A percentile compares a stretch with the other conserved stretches of the same genome.
phyloP scores from a whole-genome alignment of 2,888 invertebrate species.

The Griposia aprilina region DNA sequence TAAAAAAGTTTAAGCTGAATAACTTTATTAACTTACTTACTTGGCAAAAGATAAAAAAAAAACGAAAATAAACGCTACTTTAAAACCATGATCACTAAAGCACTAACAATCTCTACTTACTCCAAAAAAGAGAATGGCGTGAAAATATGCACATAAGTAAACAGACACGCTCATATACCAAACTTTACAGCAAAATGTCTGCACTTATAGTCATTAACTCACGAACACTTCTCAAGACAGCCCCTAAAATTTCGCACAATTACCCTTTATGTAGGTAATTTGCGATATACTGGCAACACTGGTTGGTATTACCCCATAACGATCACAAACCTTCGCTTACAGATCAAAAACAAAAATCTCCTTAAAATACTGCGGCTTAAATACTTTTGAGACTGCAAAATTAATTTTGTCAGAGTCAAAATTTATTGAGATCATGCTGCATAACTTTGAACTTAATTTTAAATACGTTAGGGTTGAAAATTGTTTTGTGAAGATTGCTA shows the following conservation, averaged over 20 bases:
- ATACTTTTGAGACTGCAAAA: slow-evolving; percentile 59
- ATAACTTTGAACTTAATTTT: slow-evolving; percentile 70
- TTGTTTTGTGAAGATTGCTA: slow-evolving; percentile 56
- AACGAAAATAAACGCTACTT: neutral
- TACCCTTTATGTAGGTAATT: slow-evolving; percentile 87
- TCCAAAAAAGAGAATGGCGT: slow-evolving; percentile 47
- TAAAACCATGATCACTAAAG: slow-evolving; percentile 7
- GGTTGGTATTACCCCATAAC: slow-evolving; percentile 78
- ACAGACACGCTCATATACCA: slow-evolving; percentile 66
- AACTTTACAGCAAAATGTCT: slow-evolving; percentile 60
- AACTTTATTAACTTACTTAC: neutral
- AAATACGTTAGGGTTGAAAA: slow-evolving; percentile 67
- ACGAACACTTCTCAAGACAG: slow-evolving; percentile 79
- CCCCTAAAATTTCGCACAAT: slow-evolving; percentile 84
- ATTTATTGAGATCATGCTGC: slow-evolving; percentile 61
- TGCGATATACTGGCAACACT: slow-evolving; percentile 85
- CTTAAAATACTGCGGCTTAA: slow-evolving; percentile 53
- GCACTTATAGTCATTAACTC: slow-evolving; percentile 77
- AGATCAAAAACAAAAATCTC: slow-evolving; percentile 46
- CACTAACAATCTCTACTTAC: slow-evolving; percentile 19
- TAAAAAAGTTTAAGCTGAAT: neutral
- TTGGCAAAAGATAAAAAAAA: neutral
- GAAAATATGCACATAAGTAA: slow-evolving; percentile 62
- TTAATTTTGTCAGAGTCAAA: slow-evolving; percentile 63
- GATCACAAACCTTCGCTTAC: slow-evolving; percentile 54